phyloP scores from a whole-genome alignment of 2,888 invertebrate genomes.

The Archips xylosteana region DNA sequence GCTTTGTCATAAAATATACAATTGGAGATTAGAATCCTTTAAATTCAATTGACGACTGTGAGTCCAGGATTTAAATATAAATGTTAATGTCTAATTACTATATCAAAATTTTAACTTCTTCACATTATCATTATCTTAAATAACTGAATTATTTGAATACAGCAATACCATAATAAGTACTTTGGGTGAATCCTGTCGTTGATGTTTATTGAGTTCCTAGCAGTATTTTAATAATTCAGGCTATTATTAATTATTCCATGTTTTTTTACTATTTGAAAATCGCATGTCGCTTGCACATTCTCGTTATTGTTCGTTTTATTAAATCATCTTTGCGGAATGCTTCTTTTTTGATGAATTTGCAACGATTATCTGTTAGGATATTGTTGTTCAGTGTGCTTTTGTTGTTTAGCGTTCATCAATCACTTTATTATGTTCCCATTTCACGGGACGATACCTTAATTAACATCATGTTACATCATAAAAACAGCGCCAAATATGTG shows the following conservation, averaged over 20 bases:
- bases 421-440: constrained; percentile 50
- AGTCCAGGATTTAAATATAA: background rate
- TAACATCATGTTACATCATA: constrained; percentile 40
- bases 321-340: constrained; percentile 67
- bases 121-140: background rate
- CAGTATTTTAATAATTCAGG: constrained; percentile 1
- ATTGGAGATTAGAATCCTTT: too few relatives aligned
- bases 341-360: constrained; percentile 47
- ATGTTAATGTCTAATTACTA: background rate
- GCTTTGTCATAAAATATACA: background rate
- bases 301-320: constrained; percentile 54
- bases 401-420: constrained; percentile 69
- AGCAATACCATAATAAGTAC: background rate
- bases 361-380: constrained; percentile 16
- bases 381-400: constrained; percentile 69
- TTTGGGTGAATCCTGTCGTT: background rate
- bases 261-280: constrained; percentile 43
- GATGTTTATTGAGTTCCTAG: background rate
- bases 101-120: background rate
- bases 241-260: background rate
- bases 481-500: constrained; percentile 36
- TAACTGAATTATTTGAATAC: background rate
- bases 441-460: constrained; percentile 28
- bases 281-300: constrained; percentile 79
- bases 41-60: background rate